Percentiles rank a stretch among this genome's conserved stretches.
Evolutionary conservation across 2,797 vertebrate species (phyloP).

Genomic region (Thamnophis elegans): DNA sequence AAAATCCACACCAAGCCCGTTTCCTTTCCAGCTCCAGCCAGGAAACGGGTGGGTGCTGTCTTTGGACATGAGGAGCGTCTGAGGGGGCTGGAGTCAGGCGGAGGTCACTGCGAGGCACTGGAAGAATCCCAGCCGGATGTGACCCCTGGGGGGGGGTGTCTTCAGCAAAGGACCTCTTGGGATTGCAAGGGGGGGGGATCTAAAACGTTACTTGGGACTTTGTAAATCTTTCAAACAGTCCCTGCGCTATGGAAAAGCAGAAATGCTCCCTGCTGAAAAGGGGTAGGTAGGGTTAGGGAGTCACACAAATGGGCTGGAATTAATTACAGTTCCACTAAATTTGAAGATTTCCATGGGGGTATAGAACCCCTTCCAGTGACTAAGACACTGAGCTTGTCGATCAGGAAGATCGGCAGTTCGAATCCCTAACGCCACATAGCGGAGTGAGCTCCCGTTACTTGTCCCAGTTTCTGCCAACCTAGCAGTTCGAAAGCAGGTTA

Average conservation of each 20-base stretch:
- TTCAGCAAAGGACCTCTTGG: neutral
- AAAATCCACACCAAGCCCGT: conserved; percentile 15
- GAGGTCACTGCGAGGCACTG: neutral
- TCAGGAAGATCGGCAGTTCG: no score
- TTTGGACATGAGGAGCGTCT: neutral
- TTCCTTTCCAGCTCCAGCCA: conserved; percentile 33
- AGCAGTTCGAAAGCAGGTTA: no score
- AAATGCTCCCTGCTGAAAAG: neutral
- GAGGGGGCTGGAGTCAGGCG: neutral
- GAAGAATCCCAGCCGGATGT: neutral
- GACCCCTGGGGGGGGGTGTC: neutral
- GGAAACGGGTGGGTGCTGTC: neutral
- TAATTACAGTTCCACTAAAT: neutral
- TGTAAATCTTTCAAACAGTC: neutral
- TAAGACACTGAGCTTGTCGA: no score
- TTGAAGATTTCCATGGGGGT: neutral
- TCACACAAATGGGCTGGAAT: neutral
- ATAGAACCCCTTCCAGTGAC: no score
- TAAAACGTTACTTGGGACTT: neutral
- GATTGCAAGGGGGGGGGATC: neutral
- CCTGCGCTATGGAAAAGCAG: neutral
- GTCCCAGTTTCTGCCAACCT: no score
- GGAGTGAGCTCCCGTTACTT: no score
- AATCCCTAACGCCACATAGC: no score
- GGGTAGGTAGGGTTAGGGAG: neutral